Evolutionary conservation across 2,113 vertebrate species (phyloP).

Genomic region (Xerus inauris): DNA sequence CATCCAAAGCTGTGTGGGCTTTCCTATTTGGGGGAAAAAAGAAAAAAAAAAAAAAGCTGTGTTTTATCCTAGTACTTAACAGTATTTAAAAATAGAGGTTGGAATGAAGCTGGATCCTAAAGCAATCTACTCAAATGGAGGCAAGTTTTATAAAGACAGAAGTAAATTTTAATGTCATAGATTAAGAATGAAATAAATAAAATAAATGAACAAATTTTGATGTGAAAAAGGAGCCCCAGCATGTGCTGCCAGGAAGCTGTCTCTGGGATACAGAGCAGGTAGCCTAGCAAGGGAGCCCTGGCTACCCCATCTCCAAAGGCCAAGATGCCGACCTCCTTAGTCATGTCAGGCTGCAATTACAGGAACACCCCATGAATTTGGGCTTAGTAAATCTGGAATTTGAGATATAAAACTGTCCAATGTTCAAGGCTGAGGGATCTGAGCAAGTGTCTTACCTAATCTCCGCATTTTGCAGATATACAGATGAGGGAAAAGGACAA

Average conservation of each 20-base stretch:
- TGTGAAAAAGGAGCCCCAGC: not conserved
- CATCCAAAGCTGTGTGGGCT: not conserved
- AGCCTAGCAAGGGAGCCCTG: accelerated
- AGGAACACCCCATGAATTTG: not conserved
- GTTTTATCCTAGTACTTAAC: not conserved
- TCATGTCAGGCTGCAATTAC: accelerated
- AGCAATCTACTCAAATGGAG: not conserved
- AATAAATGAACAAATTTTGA: too few species aligned
- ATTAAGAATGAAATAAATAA: not conserved
- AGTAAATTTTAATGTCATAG: not conserved
- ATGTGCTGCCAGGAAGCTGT: not conserved
- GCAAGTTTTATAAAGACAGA: not conserved
- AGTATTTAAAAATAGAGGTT: not conserved
- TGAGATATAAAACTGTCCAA: not conserved
- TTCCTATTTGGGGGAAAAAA: not conserved
- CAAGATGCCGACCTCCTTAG: accelerated
- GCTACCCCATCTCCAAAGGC: accelerated
- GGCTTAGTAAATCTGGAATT: not conserved
- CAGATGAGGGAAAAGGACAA: not conserved
- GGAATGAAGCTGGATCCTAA: not conserved
- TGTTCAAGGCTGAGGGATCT: not conserved
- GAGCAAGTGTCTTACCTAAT: not conserved
- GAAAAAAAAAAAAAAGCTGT: not conserved
- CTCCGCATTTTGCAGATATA: not conserved
- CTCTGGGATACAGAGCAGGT: not conserved